Evolutionary conservation across 2,113 vertebrate species (phyloP), one percentile per base, ranked within the genome.

Genomic region (Willisornis vidua): DNA sequence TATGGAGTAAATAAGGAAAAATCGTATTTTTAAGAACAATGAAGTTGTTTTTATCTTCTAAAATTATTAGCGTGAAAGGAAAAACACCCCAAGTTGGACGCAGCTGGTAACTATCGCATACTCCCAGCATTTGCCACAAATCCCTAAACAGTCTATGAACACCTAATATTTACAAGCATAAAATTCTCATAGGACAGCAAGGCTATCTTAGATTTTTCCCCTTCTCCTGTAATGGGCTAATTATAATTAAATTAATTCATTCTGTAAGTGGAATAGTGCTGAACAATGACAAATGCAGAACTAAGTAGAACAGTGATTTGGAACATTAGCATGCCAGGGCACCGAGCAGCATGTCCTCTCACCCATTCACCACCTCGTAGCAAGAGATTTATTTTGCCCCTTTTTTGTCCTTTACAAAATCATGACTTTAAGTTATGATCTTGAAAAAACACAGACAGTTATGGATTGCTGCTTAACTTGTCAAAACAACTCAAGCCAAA

Each of bases 401-500:
- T 90, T 92, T 92, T 87, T 35, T 92, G 88, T 97, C 94, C 95
- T 91, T 93, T 96, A 73, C 37, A 80, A 95, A 96, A 92, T 78
- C 2, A 3, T 89, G 80, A 77, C 85, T 96, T 90, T 13, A 92
- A 95, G 83, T 89, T 93, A 91, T 85, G 85, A n/a, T 94, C 88
- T 92, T 90, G 80, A 68, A 93, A 93, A 94, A 92, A 58, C 31
- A 48, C 37, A 23, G 13, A 43, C 48, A 79, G 94, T 95, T 96
- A 94, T 91, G 59, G 63, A 94, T 93, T 92, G 86, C 71, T 87
- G 90, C 88, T 95, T 91, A 92, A 87, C 74, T 84, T 95, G 84
- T 95, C 88, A 94, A 92, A 96, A 96, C 90, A 96, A 79, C 63
- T 90, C 83, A 81, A 91, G 77, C 86, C 87, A 97, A 97, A 96